Conservation (phyloP, 2,797 vertebrate genomes). For the Sternarchorhynchus goeldii region DNA sequence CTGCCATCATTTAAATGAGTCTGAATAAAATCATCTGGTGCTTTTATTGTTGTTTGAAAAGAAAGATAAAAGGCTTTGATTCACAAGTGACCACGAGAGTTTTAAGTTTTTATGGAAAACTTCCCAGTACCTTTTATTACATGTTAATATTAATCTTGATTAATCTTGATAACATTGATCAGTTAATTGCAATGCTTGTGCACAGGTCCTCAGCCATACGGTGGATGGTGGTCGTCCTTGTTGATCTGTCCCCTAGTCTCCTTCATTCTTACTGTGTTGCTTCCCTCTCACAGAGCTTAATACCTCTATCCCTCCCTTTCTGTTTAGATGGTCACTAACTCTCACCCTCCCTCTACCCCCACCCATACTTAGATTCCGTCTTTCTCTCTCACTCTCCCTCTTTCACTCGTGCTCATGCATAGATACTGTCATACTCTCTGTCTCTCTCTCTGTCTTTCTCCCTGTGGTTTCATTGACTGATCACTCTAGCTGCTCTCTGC, state of each 20-base stretch:
- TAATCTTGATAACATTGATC: too few relatives aligned
- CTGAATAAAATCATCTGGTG: neutral
- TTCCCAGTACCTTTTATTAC: neutral
- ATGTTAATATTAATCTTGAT: neutral
- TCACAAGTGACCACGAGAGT: neutral
- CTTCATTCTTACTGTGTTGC: constrained; percentile 24
- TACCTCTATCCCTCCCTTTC: neutral
- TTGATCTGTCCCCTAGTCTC: constrained; percentile 18
- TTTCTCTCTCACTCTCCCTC: too few relatives aligned
- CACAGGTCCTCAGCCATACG: constrained; percentile 14
- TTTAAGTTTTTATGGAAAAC: too few relatives aligned
- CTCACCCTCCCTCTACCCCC: neutral
- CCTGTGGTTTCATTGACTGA: constrained; percentile 41
- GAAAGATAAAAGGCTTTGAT: neutral
- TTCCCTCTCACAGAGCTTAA: constrained; percentile 15
- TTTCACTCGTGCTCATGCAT: too few relatives aligned
- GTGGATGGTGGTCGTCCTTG: constrained; percentile 1
- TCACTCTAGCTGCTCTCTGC: constrained; percentile 18
- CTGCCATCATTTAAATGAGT: neutral
- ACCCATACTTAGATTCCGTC: neutral
- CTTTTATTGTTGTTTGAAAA: neutral
- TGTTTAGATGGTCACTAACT: neutral
- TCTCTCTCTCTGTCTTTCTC: constrained; percentile 12
- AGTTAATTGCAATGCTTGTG: neutral
- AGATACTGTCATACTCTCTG: neutral